phyloP scores from a whole-genome alignment of 23 tunicate genomes.

The Ascidia mentula region DNA sequence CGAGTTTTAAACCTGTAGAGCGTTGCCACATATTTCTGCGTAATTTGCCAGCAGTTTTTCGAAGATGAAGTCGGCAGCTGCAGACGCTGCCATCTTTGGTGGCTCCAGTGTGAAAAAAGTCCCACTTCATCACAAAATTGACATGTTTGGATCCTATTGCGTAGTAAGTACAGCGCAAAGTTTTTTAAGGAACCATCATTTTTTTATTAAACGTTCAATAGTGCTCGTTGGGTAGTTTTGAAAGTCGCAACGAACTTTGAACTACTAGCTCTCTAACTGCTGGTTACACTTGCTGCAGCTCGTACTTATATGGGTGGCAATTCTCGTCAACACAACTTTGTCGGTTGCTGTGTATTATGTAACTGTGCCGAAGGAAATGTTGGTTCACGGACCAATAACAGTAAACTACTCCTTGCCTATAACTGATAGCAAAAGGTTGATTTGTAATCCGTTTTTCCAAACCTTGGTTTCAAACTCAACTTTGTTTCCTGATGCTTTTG shows the following conservation, averaged over 20 bases:
- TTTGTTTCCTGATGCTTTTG: slow-evolving; percentile 49
- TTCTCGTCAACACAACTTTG: slow-evolving; percentile 9
- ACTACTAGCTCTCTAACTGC: too few relatives aligned
- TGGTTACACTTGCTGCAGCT: too few relatives aligned
- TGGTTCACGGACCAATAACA: slow-evolving; percentile 60
- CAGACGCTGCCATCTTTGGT: slow-evolving; percentile 2
- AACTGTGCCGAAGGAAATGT: slow-evolving; percentile 55
- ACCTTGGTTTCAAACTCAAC: slow-evolving; percentile 32
- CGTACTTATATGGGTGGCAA: slow-evolving; percentile 15
- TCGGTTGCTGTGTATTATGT: neutral
- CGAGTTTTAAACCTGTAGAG: too few relatives aligned
- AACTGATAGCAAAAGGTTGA: slow-evolving; percentile 16
- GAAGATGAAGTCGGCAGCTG: neutral
- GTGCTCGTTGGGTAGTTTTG: too few relatives aligned
- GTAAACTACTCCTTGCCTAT: slow-evolving; percentile 15
- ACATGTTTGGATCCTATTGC: slow-evolving; percentile 41
- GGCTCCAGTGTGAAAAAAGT: slow-evolving; percentile 7
- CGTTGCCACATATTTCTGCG: too few relatives aligned
- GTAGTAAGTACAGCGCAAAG: slow-evolving; percentile 23
- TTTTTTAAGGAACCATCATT: neutral
- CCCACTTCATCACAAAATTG: slow-evolving; percentile 46
- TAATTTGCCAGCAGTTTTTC: too few relatives aligned
- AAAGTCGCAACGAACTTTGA: too few relatives aligned
- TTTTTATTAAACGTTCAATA: too few relatives aligned
- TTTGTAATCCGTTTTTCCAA: slow-evolving; percentile 58